Percentiles rank a stretch among this genome's conserved stretches.
These are phyloP conservation scores for Psylliodes chrysocephalus DNA, from an alignment of 2,888 invertebrate genomes.

Conservation along the genomic window DNA sequence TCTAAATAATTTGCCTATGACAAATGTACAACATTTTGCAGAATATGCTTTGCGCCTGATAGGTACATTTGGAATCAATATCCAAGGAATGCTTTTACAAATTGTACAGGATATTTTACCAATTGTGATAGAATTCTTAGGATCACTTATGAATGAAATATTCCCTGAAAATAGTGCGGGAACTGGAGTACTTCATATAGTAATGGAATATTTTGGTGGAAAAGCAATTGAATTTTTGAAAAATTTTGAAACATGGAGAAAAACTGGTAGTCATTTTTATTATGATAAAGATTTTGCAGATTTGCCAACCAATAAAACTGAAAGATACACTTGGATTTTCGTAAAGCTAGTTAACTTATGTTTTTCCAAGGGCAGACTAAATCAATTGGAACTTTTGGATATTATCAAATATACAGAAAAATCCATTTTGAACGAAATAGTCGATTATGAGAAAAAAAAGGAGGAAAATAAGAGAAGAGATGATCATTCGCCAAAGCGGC, in stretches of 20 bases:
- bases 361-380: constrained; percentile 38
- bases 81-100: constrained; percentile 26
- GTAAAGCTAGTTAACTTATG: constrained; percentile 35
- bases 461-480: constrained; percentile 24
- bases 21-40: constrained; percentile 21
- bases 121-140: constrained; percentile 7
- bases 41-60: constrained; percentile 18
- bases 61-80: constrained; percentile 6
- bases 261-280: constrained; percentile 37
- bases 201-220: constrained; percentile 36
- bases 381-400: constrained; percentile 39
- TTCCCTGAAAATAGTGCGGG: constrained; percentile 36
- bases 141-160: constrained; percentile 35
- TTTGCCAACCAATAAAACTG: constrained; percentile 35
- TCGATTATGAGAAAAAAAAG: constrained; percentile 29
- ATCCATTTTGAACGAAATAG: constrained; percentile 43
- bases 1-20: constrained; percentile 25
- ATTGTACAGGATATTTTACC: constrained; percentile 26
- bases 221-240: constrained; percentile 39
- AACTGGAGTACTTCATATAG: constrained; percentile 23
- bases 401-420: constrained; percentile 46
- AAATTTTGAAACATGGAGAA: constrained; percentile 41
- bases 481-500: constrained; percentile 34
- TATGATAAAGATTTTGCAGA: constrained; percentile 39
- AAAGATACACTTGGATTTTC: constrained; percentile 41